A percentile compares a stretch with the other conserved stretches of the same genome.
These are phyloP conservation scores for Ophioninae sp. DNA, from an alignment of 2,888 invertebrate species.

Conservation along the genomic window DNA sequence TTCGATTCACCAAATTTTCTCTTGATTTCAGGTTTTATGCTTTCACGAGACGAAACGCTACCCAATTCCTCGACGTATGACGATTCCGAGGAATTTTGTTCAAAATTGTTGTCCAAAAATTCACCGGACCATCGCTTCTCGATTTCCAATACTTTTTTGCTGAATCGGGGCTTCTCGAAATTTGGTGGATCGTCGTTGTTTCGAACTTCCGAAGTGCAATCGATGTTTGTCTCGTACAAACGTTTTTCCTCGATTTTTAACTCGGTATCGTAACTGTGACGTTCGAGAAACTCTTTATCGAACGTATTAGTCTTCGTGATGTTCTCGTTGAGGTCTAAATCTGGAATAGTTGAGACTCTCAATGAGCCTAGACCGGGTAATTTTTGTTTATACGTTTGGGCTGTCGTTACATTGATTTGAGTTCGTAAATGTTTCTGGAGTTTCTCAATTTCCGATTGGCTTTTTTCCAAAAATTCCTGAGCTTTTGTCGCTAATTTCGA, in stretches of 20 bases:
- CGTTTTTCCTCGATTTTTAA: constrained; percentile 72
- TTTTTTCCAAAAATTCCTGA: constrained; percentile 69
- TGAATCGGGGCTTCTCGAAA: constrained; percentile 68
- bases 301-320: constrained; percentile 64
- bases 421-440: constrained; percentile 73
- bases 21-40: constrained; percentile 63
- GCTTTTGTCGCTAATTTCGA: constrained; percentile 54
- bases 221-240: constrained; percentile 66
- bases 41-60: constrained; percentile 74
- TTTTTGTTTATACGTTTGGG: constrained; percentile 71
- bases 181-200: constrained; percentile 28
- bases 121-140: constrained; percentile 78
- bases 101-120: constrained; percentile 70
- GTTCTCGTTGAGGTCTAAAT: constrained; percentile 68
- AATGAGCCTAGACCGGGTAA: constrained; percentile 60
- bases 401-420: constrained; percentile 73
- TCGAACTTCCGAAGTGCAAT: constrained; percentile 66
- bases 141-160: constrained; percentile 74
- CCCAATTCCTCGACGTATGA: constrained; percentile 77
- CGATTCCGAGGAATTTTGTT: constrained; percentile 74
- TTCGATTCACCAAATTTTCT: constrained; percentile 21
- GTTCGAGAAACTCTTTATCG: constrained; percentile 72
- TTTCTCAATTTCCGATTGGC: constrained; percentile 71
- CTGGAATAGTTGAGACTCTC: constrained; percentile 52
- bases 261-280: constrained; percentile 70